Base-by-base conservation (phyloP, 1,140 invertebrate genomes). In the Pseudomyrmex concolor region DNA sequence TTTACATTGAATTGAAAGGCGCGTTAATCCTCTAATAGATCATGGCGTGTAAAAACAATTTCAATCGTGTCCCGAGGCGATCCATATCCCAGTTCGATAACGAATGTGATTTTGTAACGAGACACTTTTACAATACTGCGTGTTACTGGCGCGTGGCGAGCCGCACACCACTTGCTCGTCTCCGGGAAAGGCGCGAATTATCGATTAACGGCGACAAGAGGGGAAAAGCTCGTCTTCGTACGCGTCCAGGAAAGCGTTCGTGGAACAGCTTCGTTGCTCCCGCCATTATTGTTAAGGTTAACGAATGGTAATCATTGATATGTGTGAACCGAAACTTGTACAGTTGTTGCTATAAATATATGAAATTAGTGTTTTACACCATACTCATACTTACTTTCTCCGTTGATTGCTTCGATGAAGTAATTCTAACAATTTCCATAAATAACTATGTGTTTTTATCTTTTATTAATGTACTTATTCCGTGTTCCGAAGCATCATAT, bases 291-390 rank as follows among this genome's bases (percentile, higher is more conserved):
- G 62, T 76, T 86, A 91, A 90, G 88, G 71, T 88, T 89, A 91
- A 86, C 83, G 50, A 90, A 83, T 85, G 90, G 88, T 90, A 91
- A 90, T 88, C 91, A 91, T 90, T 80, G 93, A 91, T 91, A 91
- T 90, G 91, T 92, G 92, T 93, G 93, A 77, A 92, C 89, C 90
- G 91, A 85, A 93, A 91, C 89, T 92, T 94, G 93, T 94, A 94
- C 93, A 94, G 92, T 93, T 93, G 93, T 94, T 94, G 93, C 93
- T 94, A 94, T 93, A 92, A 94, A 94, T 94, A 94, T 93, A 94
- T 93, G 86, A 93, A 91, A 93, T 94, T 93, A 93, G 93, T 93
- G 93, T 94, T 94, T 94, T 93, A 93, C 92, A 94, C 91, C 88
- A 91, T 89, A 91, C 83, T 87, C 77, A 84, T 83, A 87, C 84